Percentiles rank a stretch among this genome's conserved stretches.
These are phyloP conservation scores for Nannoperca obscura DNA, from an alignment of 2,797 vertebrate species.

Conservation along the genomic window DNA sequence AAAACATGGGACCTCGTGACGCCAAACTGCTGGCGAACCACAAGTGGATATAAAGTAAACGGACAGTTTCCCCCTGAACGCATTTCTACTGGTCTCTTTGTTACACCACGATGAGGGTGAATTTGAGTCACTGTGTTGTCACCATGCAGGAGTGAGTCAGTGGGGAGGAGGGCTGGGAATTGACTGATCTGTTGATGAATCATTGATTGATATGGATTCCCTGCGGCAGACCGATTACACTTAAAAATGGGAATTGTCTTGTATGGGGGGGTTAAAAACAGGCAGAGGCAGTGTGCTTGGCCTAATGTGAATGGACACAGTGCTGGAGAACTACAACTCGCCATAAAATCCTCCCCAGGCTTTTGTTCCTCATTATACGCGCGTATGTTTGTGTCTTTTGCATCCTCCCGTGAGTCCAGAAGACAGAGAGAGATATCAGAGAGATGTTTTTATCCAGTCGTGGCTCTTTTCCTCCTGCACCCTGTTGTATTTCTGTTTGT, in stretches of 20 bases:
- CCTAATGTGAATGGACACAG: neutral
- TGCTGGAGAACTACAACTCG: neutral
- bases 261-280: neutral
- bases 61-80: neutral
- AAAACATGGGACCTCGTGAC: neutral
- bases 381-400: neutral
- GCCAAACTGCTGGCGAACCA: neutral
- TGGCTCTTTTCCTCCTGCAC: neutral
- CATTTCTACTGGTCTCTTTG: slow-evolving; percentile 17
- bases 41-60: slow-evolving; percentile 20
- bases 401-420: no score
- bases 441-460: neutral
- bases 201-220: slow-evolving; percentile 67
- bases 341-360: neutral
- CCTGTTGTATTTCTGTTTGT: slow-evolving; percentile 1
- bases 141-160: slow-evolving; percentile 61
- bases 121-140: slow-evolving; percentile 65
- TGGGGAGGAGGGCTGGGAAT: slow-evolving; percentile 7
- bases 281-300: neutral
- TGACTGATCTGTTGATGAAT: slow-evolving; percentile 62
- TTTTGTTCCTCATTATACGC: neutral
- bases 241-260: slow-evolving; percentile 15
- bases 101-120: slow-evolving; percentile 14
- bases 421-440: neutral
- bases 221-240: neutral